A percentile compares a stretch with the other conserved stretches of the same genome.
phyloP scores from a whole-genome alignment of 2,888 invertebrate species.

The Laspeyria flexula region DNA sequence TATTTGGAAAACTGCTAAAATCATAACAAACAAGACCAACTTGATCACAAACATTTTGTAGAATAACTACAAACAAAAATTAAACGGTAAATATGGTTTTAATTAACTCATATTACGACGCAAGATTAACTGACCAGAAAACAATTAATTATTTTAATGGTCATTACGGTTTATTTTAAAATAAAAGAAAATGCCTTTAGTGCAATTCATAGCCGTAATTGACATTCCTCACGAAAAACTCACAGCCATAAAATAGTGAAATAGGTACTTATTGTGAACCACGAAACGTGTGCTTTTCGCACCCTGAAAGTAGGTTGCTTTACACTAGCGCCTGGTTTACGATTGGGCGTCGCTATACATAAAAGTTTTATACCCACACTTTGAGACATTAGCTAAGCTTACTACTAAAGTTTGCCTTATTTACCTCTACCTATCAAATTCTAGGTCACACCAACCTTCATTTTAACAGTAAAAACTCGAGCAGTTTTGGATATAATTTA shows the following conservation, averaged over 20 bases:
- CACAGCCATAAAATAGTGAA: conserved; percentile 18
- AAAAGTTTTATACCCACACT: conserved; percentile 63
- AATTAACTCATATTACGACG: conserved; percentile 4
- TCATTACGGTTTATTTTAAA: background rate
- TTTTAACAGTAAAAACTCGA: conserved; percentile 7
- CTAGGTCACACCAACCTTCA: conserved; percentile 29
- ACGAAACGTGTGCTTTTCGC: conserved; percentile 41
- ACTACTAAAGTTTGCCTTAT: conserved; percentile 37
- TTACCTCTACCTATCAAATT: conserved; percentile 26
- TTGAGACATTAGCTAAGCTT: conserved; percentile 52
- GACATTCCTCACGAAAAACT: conserved; percentile 14
- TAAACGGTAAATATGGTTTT: background rate
- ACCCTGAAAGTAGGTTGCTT: conserved; percentile 54
- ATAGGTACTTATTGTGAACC: conserved; percentile 32
- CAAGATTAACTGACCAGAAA: conserved; percentile 6
- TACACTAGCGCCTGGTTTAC: conserved; percentile 54
- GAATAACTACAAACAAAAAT: background rate
- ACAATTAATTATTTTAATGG: conserved; percentile 11
- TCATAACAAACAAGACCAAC: conserved; percentile 12
- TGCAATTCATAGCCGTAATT: background rate
- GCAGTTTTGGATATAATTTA: background rate
- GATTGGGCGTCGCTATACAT: conserved; percentile 56
- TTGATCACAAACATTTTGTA: conserved; percentile 14
- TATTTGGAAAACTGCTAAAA: background rate
- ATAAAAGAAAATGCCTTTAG: background rate